These are phyloP conservation scores for Cryptops parisi DNA, from an alignment of 2,888 invertebrate species.

Conservation along the genomic window DNA sequence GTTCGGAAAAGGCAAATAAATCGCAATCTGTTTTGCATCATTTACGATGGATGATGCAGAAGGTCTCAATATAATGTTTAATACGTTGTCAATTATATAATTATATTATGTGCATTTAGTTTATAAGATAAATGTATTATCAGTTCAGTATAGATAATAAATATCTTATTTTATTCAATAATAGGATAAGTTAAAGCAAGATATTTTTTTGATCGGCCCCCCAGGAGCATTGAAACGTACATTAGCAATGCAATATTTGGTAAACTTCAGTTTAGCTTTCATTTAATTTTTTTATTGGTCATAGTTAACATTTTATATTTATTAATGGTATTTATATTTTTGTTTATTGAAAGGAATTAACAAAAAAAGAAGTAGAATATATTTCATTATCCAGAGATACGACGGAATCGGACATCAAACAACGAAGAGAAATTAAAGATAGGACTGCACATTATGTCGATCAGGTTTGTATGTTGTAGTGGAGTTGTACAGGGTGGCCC, in stretches of 20 bases:
- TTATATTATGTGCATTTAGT: neutral
- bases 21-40: neutral
- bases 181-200: slow-evolving; percentile 64
- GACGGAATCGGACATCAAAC: slow-evolving; percentile 92
- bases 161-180: too few relatives aligned
- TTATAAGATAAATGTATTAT: neutral
- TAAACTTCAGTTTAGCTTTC: slow-evolving; percentile 31
- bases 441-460: slow-evolving; percentile 86
- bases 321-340: neutral
- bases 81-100: too few relatives aligned
- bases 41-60: neutral
- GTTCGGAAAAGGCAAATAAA: neutral
- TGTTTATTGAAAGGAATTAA: slow-evolving; percentile 45
- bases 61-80: too few relatives aligned
- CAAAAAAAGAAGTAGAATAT: slow-evolving; percentile 80
- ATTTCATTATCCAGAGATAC: slow-evolving; percentile 88
- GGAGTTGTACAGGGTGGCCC: too few relatives aligned
- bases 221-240: slow-evolving; percentile 71
- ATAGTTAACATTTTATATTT: neutral
- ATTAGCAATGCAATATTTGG: slow-evolving; percentile 65
- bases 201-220: slow-evolving; percentile 83
- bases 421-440: slow-evolving; percentile 55
- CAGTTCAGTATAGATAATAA: too few relatives aligned
- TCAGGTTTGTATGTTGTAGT: too few relatives aligned
- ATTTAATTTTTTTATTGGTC: neutral